Percentiles rank a stretch among this genome's conserved stretches.
Conservation (phyloP, 2,113 vertebrate genomes). For the Nerophis lumbriciformis region DNA sequence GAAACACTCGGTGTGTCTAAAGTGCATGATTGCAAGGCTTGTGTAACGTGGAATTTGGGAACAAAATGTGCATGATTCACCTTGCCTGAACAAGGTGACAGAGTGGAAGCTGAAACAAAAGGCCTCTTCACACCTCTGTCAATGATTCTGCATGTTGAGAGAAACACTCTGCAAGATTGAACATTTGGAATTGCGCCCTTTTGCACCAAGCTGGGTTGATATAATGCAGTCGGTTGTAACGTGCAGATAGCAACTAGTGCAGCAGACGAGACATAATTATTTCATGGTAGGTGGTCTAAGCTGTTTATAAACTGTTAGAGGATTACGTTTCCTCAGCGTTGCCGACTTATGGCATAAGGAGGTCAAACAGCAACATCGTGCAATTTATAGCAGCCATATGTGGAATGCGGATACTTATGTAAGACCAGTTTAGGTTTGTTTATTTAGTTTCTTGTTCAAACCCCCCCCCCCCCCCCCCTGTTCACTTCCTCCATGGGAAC, state of each 20-base stretch:
- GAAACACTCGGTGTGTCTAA: not conserved
- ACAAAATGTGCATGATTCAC: not conserved
- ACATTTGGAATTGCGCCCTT: not conserved
- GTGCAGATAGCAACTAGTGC: too few species aligned
- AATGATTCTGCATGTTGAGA: not conserved
- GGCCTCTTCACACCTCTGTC: not conserved
- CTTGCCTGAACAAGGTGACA: not conserved
- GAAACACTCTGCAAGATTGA: not conserved
- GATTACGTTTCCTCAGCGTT: constrained; percentile 18
- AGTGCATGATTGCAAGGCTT: not conserved
- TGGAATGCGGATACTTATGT: constrained; percentile 41
- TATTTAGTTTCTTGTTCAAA: constrained; percentile 23
- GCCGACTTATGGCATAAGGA: constrained; percentile 9
- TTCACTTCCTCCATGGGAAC: constrained; percentile 8
- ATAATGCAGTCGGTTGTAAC: too few species aligned
- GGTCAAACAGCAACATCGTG: constrained; percentile 27
- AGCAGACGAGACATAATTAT: not conserved
- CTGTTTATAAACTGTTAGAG: constrained; percentile 32
- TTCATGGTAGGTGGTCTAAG: constrained; percentile 31
- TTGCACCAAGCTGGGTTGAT: not conserved
- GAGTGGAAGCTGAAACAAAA: constrained; percentile 1
- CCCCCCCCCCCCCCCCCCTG: constrained; percentile 13
- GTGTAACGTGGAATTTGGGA: constrained; percentile 8
- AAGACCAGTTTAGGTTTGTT: constrained; percentile 41
- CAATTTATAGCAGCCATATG: constrained; percentile 18